These are phyloP conservation scores for Rhodophaea formosa DNA, from an alignment of 2,888 invertebrate genomes.

Conservation along the genomic window DNA sequence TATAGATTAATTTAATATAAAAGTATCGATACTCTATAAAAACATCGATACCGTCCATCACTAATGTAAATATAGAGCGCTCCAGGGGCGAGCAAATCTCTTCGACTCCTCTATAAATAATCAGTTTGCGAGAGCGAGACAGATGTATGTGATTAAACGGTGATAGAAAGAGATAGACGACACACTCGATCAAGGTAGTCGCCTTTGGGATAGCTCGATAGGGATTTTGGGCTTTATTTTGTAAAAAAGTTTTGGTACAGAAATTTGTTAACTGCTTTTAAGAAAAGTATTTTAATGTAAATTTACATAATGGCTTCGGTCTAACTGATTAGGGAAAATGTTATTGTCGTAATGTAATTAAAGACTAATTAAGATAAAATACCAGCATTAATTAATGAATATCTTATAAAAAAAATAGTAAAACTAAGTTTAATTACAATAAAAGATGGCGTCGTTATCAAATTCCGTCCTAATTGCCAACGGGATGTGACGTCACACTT, in stretches of 20 bases:
- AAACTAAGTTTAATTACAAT: neutral
- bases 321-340: neutral
- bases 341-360: neutral
- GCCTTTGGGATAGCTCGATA: slow-evolving; percentile 7
- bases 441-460: slow-evolving; percentile 15
- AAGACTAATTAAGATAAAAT: slow-evolving; percentile 7
- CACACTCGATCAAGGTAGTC: slow-evolving; percentile 35
- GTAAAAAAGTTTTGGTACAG: slow-evolving; percentile 1
- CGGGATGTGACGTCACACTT: slow-evolving; percentile 41
- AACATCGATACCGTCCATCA: slow-evolving; percentile 34
- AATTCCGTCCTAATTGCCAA: slow-evolving; percentile 31
- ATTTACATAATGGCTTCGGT: neutral
- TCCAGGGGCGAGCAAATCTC: slow-evolving; percentile 60
- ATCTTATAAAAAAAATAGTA: slow-evolving; percentile 23
- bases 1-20: no score
- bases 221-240: slow-evolving; percentile 41
- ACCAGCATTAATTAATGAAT: slow-evolving; percentile 21
- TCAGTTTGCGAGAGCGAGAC: slow-evolving; percentile 49
- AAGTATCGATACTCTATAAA: slow-evolving; percentile 30
- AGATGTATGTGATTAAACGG: slow-evolving; percentile 32
- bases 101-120: slow-evolving; percentile 63
- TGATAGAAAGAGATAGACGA: slow-evolving; percentile 49
- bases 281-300: neutral
- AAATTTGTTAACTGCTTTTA: neutral
- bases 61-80: slow-evolving; percentile 64